Evolutionary conservation across 2,888 invertebrate genomes (phyloP).

Genomic region (Abrostola triplasia): DNA sequence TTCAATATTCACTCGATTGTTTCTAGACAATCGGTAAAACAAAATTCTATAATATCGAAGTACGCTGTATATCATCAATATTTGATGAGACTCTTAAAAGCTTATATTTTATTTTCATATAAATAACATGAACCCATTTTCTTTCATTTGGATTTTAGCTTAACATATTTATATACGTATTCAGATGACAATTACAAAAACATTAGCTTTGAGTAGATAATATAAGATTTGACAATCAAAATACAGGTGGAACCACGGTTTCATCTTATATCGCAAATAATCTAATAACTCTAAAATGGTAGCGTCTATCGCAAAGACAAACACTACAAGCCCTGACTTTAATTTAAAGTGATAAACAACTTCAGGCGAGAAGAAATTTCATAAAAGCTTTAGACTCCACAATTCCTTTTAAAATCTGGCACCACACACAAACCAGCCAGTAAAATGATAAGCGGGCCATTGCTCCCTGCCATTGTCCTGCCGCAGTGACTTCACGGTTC

Average conservation of each 20-base stretch:
- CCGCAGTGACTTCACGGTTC: slow-evolving; percentile 36
- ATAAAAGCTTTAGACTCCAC: slow-evolving; percentile 31
- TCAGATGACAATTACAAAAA: too few relatives aligned
- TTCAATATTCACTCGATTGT: slow-evolving; percentile 29
- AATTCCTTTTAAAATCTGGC: slow-evolving; percentile 44
- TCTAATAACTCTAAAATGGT: not conserved
- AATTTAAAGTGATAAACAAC: slow-evolving; percentile 26
- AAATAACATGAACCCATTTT: not conserved
- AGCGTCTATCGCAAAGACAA: not conserved
- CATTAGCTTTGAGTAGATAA: too few relatives aligned
- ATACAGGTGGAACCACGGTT: too few relatives aligned
- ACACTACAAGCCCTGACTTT: not conserved
- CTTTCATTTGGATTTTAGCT: too few relatives aligned
- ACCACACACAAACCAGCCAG: slow-evolving; percentile 23
- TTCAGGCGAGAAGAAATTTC: slow-evolving; percentile 20
- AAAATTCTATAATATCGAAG: slow-evolving; percentile 4
- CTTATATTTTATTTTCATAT: slow-evolving; percentile 1
- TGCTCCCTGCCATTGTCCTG: slow-evolving; percentile 47
- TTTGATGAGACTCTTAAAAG: not conserved
- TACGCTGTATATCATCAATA: not conserved
- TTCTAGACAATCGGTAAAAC: slow-evolving; percentile 14
- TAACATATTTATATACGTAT: too few relatives aligned
- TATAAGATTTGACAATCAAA: too few relatives aligned
- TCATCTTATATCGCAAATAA: not conserved
- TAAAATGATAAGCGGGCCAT: slow-evolving; percentile 55